Conservation (phyloP, 2,113 vertebrate genomes). For the Eurypyga helias region DNA sequence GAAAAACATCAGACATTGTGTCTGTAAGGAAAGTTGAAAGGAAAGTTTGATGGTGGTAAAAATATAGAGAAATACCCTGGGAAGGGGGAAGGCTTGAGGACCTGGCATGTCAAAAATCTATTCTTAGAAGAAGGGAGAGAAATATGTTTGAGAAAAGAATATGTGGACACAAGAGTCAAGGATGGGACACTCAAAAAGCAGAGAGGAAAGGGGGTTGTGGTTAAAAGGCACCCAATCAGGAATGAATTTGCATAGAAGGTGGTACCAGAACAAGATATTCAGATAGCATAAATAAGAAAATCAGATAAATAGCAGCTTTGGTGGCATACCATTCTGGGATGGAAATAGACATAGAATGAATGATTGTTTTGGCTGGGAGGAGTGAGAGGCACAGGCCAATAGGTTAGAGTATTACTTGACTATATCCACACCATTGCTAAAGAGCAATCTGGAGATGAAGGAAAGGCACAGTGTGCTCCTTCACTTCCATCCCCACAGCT, state of each 20-base stretch:
- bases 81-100: accelerated
- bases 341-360: not conserved
- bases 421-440: not conserved
- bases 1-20: not conserved
- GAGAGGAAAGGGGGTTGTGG: not conserved
- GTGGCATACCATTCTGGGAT: not conserved
- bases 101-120: not conserved
- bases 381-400: not conserved
- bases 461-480: not conserved
- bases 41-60: not conserved
- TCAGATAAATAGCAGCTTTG: not conserved
- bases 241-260: not conserved
- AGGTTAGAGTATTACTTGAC: not conserved
- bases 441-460: not conserved
- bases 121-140: not conserved
- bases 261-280: not conserved
- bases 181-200: not conserved
- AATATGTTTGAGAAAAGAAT: not conserved
- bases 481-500: not conserved
- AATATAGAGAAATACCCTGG: not conserved
- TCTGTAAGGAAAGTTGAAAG: not conserved
- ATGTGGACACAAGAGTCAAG: not conserved
- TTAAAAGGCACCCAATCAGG: not conserved
- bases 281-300: not conserved
- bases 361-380: not conserved